Conservation (phyloP, 2,113 vertebrate genomes). For the Arizona elegans region DNA sequence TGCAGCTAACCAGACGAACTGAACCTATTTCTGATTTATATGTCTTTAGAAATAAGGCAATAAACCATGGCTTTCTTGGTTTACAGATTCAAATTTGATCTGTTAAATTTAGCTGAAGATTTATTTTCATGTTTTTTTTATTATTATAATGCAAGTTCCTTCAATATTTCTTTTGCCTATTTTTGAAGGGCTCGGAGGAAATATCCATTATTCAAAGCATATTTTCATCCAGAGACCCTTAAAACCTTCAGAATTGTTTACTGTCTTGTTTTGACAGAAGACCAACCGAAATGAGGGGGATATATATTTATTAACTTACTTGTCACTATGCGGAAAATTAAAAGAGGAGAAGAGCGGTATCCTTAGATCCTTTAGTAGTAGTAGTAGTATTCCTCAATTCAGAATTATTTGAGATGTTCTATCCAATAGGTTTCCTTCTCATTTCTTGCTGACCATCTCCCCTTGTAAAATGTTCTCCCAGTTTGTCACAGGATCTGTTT, state of each 20-base stretch:
- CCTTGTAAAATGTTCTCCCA: background rate
- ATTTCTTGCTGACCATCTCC: background rate
- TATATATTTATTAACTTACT: background rate
- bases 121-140: background rate
- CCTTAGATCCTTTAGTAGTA: background rate
- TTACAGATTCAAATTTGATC: background rate
- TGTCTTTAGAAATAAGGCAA: background rate
- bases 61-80: background rate
- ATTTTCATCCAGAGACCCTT: background rate
- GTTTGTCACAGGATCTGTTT: background rate
- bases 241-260: background rate
- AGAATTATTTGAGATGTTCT: background rate
- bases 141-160: background rate
- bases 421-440: background rate
- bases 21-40: background rate
- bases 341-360: background rate
- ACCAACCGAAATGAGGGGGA: background rate
- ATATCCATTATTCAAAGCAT: background rate
- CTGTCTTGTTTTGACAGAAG: background rate
- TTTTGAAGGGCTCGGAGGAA: background rate
- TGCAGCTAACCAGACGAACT: background rate
- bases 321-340: background rate
- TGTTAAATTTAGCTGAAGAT: background rate
- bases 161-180: background rate
- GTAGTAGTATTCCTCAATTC: background rate